Base-by-base conservation (phyloP, 2,888 invertebrate species). In the Octonoba sinensis region DNA sequence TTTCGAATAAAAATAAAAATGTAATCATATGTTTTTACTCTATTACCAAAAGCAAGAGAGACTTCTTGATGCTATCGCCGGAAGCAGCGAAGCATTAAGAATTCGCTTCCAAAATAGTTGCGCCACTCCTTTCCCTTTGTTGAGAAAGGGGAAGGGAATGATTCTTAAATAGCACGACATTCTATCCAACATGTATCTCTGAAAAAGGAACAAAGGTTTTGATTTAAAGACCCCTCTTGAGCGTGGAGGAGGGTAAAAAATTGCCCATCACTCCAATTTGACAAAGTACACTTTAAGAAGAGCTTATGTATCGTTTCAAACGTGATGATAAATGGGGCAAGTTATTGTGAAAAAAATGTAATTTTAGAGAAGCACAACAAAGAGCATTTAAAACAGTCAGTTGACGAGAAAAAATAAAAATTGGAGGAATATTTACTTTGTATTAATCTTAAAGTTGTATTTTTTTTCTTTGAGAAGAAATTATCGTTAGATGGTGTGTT, bases 191-290 rank as follows among this genome's bases (percentile, higher is more conserved):
- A 18, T 65, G 27, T 56, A 56, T 54, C 73, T 65, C 65, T 20
- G 46, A 54, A 44, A 49, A 54, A 51, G 20, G 60, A 27, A 62
- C 72, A 72, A 72, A 60, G 73, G 57, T 65, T 65, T 51, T 73
- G 73, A 73, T 73, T 73, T 73, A 73, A 65, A 57, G 46, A 47
- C 18, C 59, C 22, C 46, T 46, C 73, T 73, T 13, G 64, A 65
- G 65, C 24, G 20, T 18, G 44, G 47, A 36, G 24, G 62, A 8
- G 36, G 36, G 8, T 12, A 60, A 60, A 69, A 69, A 57, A 24
- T 69, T 57, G 16, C 13, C 69, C 44, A 27, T 69, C 44, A 56
- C 56, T 69, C 69, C 20, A 22, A 12, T 60, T 16, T 22, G 24
- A 60, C 22, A 60, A 60, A 60, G 24, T 16, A 27, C 22, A 22